Percentiles rank a stretch among this genome's conserved stretches.
These are phyloP conservation scores for Gastrophysa polygoni DNA, from an alignment of 2,888 invertebrate genomes.

Conservation along the genomic window DNA sequence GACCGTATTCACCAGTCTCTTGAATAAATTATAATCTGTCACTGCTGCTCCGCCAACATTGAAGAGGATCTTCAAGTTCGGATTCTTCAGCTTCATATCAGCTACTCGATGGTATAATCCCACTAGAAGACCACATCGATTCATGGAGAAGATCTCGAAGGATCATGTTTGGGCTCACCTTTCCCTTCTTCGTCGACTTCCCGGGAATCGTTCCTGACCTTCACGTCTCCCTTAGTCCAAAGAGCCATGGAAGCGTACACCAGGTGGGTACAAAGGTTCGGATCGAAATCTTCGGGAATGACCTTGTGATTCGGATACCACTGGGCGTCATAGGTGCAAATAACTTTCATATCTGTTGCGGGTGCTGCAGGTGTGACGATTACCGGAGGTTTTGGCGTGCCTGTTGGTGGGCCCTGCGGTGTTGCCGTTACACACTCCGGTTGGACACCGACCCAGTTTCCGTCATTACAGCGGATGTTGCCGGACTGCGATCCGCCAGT, in stretches of 20 bases:
- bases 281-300: conserved; percentile 39
- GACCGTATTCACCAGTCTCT: conserved; percentile 35
- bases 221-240: conserved; percentile 40
- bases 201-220: conserved; percentile 33
- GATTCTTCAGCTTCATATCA: conserved; percentile 41
- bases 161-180: no score
- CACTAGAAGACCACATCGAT: conserved; percentile 19
- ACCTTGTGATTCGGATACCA: conserved; percentile 33
- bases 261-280: conserved; percentile 41
- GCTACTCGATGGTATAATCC: conserved; percentile 38
- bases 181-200: conserved; percentile 32
- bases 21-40: conserved; percentile 36
- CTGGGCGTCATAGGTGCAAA: conserved; percentile 46
- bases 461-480: conserved; percentile 17
- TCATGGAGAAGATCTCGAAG: no score
- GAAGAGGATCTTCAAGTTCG: conserved; percentile 40
- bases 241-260: conserved; percentile 42
- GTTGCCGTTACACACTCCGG: conserved; percentile 12
- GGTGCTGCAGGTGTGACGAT: neutral
- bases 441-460: conserved; percentile 15
- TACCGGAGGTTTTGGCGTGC: conserved; percentile 8
- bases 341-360: conserved; percentile 30
- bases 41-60: conserved; percentile 43
- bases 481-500: conserved; percentile 16
- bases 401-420: neutral